Percentiles rank a stretch among this genome's conserved stretches.
phyloP scores from a whole-genome alignment of 1,140 invertebrate species.

The Armadillidium nasatum region DNA sequence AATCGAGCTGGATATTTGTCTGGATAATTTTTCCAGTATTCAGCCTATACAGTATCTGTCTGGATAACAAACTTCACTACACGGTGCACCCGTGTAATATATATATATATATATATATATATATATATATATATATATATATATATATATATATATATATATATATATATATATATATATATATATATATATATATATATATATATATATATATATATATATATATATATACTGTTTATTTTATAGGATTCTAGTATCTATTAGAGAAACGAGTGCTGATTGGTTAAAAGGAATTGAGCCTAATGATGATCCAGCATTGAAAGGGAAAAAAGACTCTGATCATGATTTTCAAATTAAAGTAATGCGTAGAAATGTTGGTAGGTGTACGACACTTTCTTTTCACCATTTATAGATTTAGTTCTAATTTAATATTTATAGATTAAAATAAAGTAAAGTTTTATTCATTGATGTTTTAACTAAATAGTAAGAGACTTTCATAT shows the following conservation, averaged over 20 bases:
- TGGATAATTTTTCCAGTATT: no score
- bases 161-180: neutral
- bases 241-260: slow-evolving; percentile 83
- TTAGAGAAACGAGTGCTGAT: slow-evolving; percentile 93
- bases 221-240: no score
- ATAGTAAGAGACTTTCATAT: no score
- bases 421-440: slow-evolving; percentile 12
- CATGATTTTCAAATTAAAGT: slow-evolving; percentile 88
- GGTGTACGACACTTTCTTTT: slow-evolving; percentile 47
- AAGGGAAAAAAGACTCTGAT: slow-evolving; percentile 92
- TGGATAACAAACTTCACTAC: no score
- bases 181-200: slow-evolving; percentile 3
- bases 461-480: no score
- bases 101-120: no score
- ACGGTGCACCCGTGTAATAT: no score
- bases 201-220: no score
- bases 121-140: neutral
- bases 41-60: no score
- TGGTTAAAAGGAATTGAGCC: slow-evolving; percentile 90
- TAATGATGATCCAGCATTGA: slow-evolving; percentile 84
- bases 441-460: no score
- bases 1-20: no score
- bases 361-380: slow-evolving; percentile 83
- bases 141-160: neutral
- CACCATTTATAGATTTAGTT: neutral